Base-by-base conservation (phyloP, 2,888 invertebrate species). In the Cosmia pyralina region DNA sequence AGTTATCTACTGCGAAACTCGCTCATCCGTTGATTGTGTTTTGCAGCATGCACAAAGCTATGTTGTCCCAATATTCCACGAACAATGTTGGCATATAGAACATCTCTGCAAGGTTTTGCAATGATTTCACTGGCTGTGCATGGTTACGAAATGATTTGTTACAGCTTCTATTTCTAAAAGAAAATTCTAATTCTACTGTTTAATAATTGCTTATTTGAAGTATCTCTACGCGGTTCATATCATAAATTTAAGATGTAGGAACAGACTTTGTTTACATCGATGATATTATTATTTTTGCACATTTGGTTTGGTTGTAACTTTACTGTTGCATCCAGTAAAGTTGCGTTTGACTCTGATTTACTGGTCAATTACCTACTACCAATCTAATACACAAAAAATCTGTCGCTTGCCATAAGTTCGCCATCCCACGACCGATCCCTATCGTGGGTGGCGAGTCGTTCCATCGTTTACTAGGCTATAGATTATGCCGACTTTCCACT, bases 21-120 rank as follows among this genome's bases (percentile, higher is more conserved):
- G 0, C 50, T 28, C 70, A 41, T 8, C 41, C 17, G 48, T 44
- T 57, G 1, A 41, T 55, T 72, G 53, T 48, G 10, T 72, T 71
- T 11, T 8, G 6, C 46, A n/a, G n/a, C n/a, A n/a, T n/a, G n/a
- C n/a, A n/a, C 22, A 28, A 13, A 22, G 46, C 17, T 38, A 72
- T 38, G 59, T 19, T 52, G 13, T 19, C 44, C 22, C 59, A 5
- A 53, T 46, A 60, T 46, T 38, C 34, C 38, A 53, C 10, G 8
- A 53, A 15, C 22, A 19, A 19, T 41, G 41, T 41, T 8, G 41
- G 41, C 6, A 41, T 6, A 38, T 44, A n/a, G 2, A 50, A 58
- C 22, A 38, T 22, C n/a, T 52, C 7, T 52, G 22, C 6, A 4
- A 52, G 3, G 10, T 62, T 19, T 17, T 34, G 44, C 19, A 50